phyloP scores from a whole-genome alignment of 2,797 vertebrate species.

The Pipistrellus nathusii region DNA sequence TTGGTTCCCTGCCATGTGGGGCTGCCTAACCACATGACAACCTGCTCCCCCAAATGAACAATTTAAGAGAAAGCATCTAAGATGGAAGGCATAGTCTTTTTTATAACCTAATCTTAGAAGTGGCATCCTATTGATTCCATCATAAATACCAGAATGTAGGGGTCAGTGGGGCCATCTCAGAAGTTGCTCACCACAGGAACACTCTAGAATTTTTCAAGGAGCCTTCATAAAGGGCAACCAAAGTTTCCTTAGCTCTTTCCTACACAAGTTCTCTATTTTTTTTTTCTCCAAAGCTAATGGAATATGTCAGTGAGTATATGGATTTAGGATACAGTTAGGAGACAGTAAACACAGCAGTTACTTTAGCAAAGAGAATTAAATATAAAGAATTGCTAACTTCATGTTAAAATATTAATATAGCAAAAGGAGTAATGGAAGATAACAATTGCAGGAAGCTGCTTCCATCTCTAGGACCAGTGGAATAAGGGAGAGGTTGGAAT shows the following conservation, averaged over 20 bases:
- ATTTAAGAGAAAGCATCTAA: not conserved
- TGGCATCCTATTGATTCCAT: not conserved
- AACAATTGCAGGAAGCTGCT: not conserved
- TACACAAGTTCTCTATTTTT: not conserved
- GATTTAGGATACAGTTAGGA: not conserved
- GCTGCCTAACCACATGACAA: not conserved
- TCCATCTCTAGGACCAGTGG: not conserved
- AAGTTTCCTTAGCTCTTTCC: not conserved
- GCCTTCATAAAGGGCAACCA: not conserved
- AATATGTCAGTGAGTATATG: not conserved
- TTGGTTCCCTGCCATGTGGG: not conserved
- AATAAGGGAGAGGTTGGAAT: not conserved
- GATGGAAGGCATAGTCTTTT: not conserved
- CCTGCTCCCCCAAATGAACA: not conserved
- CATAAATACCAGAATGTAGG: not conserved
- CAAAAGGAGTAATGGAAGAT: not conserved
- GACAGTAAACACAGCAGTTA: not conserved
- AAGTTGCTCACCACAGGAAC: not conserved
- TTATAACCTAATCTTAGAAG: not conserved
- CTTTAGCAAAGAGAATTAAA: constrained; percentile 20
- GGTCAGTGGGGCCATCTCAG: not conserved
- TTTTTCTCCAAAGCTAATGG: not conserved
- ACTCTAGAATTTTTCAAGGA: not conserved
- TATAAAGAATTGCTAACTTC: not conserved
- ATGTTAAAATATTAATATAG: constrained; percentile 11